These are phyloP conservation scores for Cylloceria caligata DNA, from an alignment of 2,888 invertebrate genomes.

Conservation along the genomic window DNA sequence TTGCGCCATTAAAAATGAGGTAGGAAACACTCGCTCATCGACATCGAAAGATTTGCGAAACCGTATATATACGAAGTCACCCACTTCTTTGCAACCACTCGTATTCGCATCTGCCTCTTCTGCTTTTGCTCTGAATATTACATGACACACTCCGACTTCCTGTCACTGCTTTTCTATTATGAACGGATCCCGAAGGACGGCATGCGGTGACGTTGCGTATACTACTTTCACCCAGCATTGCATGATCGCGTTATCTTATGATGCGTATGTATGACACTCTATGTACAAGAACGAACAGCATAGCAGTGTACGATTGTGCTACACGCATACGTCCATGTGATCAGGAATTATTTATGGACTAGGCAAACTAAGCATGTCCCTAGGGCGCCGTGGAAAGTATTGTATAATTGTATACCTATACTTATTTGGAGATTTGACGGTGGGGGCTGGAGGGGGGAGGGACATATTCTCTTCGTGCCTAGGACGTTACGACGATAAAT, in stretches of 20 bases:
- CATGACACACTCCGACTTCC: slow-evolving; percentile 57
- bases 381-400: too few species aligned
- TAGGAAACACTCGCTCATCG: neutral
- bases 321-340: neutral
- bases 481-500: too few species aligned
- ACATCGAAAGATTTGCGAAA: slow-evolving; percentile 15
- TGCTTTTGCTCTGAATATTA: slow-evolving; percentile 60
- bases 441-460: too few species aligned
- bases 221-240: slow-evolving; percentile 44
- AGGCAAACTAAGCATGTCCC: too few species aligned
- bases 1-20: slow-evolving; percentile 19
- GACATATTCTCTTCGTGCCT: too few species aligned
- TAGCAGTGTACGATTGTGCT: too few species aligned
- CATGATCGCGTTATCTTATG: slow-evolving; percentile 13
- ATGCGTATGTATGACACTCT: neutral
- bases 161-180: slow-evolving; percentile 57
- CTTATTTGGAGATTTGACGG: too few species aligned
- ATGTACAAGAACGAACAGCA: neutral
- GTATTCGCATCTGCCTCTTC: slow-evolving; percentile 2
- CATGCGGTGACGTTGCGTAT: slow-evolving; percentile 44
- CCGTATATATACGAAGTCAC: slow-evolving; percentile 26
- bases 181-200: slow-evolving; percentile 49
- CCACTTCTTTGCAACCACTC: neutral
- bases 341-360: too few species aligned
- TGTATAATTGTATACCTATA: too few species aligned